Evolutionary conservation across 1,140 invertebrate genomes (phyloP), one percentile per base, ranked within the genome.

Genomic region (Trichonephila clavipes): DNA sequence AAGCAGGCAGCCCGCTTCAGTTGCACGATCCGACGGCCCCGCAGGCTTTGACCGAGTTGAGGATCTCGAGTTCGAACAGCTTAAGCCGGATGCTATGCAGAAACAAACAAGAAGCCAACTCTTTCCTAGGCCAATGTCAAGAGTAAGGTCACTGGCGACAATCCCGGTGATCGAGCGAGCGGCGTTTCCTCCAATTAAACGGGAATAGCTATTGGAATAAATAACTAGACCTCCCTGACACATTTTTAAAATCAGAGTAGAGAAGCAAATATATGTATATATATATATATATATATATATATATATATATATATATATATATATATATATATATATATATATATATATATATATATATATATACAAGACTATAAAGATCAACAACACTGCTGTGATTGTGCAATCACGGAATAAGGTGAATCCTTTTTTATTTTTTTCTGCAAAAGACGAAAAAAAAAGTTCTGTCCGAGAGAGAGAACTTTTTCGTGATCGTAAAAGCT

Each of bases 101-200:
- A 62, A 64, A 66, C 21, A 88, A 88, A 88, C 86, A 88, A 62
- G 62, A 62, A 64, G 34, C 51, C 58, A 85, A 77, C 72, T 77
- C 83, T 85, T 61, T 85, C 83, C 83, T 66, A 88, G 86, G 86
- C 86, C 59, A 88, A 88, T 88, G 86, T 88, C 86, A 88, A 88
- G 86, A 40, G 59, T 62, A 88, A 88, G 86, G 86, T 88, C 86
- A 88, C 59, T 44, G 16, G 86, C 61, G 86, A 88, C 86, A 88
- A 64, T 88, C 62, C 86, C 86, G 59, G 64, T 28, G 62, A 64
- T 88, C 51, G 82, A 21, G 69, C 24, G 69, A 77, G 28, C 69
- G 72, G 72, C 72, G 72, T 77, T 77, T 77, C 72, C 28, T 77
- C 72, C 72, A 40, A 77, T 77, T 77, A 77, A 77, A 77, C 28